A percentile compares a stretch with the other conserved stretches of the same genome.
phyloP scores from a whole-genome alignment of 2,113 vertebrate genomes.

The Dromiciops gliroides region DNA sequence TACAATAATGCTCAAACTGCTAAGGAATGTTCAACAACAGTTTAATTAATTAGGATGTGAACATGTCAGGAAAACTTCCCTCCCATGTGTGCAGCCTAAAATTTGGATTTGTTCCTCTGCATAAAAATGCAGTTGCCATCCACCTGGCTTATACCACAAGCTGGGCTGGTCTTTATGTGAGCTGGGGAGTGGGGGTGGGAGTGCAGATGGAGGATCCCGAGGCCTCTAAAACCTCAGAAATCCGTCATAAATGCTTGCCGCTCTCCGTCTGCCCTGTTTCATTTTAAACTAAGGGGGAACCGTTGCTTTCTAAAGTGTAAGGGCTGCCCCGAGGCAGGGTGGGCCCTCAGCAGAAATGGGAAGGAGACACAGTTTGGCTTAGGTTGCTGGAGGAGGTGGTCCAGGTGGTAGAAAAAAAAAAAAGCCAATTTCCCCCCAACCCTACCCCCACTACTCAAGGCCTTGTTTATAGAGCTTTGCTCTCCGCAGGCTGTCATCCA shows the following conservation, averaged over 20 bases:
- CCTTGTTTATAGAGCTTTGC: not conserved
- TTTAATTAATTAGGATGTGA: slow-evolving; percentile 15
- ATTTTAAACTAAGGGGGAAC: not conserved
- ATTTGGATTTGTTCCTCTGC: fast-evolving
- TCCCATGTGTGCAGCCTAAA: not conserved
- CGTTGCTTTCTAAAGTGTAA: not conserved
- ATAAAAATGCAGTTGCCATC: not conserved
- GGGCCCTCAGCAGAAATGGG: not conserved
- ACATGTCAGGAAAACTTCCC: not conserved
- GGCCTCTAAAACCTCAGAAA: slow-evolving; percentile 20
- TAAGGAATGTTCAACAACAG: slow-evolving; percentile 4
- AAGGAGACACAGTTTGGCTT: not conserved
- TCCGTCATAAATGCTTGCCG: not conserved
- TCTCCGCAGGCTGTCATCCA: not conserved
- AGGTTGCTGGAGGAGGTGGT: not conserved
- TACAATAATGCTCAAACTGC: not conserved
- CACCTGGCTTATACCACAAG: not conserved
- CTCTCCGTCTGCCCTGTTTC: not conserved
- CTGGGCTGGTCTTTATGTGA: not conserved
- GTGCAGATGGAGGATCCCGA: slow-evolving; percentile 5
- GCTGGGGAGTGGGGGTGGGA: not conserved
- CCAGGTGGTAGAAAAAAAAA: not conserved
- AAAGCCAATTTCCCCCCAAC: not conserved
- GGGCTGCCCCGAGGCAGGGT: not conserved
- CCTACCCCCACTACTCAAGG: not conserved